Evolutionary conservation across 2,888 invertebrate species (phyloP).

Genomic region (Parnassius glacialis): DNA sequence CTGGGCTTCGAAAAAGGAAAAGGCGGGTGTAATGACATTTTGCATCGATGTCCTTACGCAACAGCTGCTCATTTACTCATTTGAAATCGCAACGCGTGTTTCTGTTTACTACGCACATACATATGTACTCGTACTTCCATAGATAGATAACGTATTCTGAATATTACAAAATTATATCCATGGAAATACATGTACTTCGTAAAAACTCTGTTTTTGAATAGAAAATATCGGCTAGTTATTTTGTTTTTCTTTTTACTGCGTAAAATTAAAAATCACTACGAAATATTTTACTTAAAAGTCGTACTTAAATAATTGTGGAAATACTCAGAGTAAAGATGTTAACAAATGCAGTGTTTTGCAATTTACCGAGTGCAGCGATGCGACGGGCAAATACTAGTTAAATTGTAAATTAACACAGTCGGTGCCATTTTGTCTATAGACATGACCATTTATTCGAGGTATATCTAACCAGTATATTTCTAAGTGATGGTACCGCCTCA

Average conservation of each 20-base stretch:
- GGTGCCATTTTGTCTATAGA: slow-evolving; percentile 37
- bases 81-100: slow-evolving; percentile 25
- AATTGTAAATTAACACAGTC: slow-evolving; percentile 20
- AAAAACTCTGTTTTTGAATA: background rate
- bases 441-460: slow-evolving; percentile 13
- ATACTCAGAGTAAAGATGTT: slow-evolving; percentile 11
- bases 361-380: slow-evolving; percentile 18
- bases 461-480: slow-evolving; percentile 35
- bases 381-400: slow-evolving; percentile 18
- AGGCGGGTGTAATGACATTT: slow-evolving; percentile 33
- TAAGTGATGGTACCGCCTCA: slow-evolving; percentile 16
- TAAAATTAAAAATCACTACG: no score
- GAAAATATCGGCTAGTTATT: no score
- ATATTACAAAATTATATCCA: background rate
- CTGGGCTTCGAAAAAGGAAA: slow-evolving; percentile 26
- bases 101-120: slow-evolving; percentile 20
- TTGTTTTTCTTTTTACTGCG: no score
- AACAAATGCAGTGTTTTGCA: slow-evolving; percentile 4
- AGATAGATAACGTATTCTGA: slow-evolving; percentile 4
- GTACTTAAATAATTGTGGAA: background rate
- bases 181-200: no score
- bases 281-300: no score
- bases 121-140: slow-evolving; percentile 8
- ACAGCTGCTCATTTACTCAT: slow-evolving; percentile 26
- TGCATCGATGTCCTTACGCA: slow-evolving; percentile 26